These are phyloP conservation scores for Phrynocephalus guinanensis DNA, from an alignment of 2,797 vertebrate species.

Conservation along the genomic window DNA sequence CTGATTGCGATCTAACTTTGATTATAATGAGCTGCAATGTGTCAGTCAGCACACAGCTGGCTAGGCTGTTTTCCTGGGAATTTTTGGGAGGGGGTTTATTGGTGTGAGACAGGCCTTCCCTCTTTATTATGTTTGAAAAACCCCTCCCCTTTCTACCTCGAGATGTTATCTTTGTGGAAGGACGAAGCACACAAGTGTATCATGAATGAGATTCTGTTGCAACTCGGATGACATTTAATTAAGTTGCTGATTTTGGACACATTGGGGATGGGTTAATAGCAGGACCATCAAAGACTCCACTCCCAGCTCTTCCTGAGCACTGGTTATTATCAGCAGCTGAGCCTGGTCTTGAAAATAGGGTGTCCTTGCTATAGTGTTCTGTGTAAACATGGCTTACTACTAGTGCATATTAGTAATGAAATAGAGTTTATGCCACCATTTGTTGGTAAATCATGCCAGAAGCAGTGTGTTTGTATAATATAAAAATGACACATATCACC, in stretches of 20 bases:
- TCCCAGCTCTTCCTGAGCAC: background rate
- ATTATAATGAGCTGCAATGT: constrained; percentile 33
- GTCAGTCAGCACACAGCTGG: constrained; percentile 10
- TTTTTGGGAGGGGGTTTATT: background rate
- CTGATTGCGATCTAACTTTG: constrained; percentile 21
- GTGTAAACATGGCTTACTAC: no score
- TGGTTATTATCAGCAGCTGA: background rate
- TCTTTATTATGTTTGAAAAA: background rate
- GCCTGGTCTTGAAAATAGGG: no score
- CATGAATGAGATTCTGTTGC: background rate
- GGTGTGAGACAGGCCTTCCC: background rate
- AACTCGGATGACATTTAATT: background rate
- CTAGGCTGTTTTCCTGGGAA: background rate
- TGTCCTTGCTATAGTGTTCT: no score
- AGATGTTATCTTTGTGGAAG: background rate
- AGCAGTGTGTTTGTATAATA: no score
- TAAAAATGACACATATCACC: no score
- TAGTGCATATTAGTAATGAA: no score
- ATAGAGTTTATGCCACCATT: no score
- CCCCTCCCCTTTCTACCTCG: no score
- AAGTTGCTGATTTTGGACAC: background rate
- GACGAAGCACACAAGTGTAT: background rate
- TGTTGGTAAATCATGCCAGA: no score
- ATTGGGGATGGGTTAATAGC: background rate
- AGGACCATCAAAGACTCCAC: background rate